These are phyloP conservation scores for Thereuonema tuberculata DNA, from an alignment of 1,140 invertebrate genomes.

Conservation along the genomic window DNA sequence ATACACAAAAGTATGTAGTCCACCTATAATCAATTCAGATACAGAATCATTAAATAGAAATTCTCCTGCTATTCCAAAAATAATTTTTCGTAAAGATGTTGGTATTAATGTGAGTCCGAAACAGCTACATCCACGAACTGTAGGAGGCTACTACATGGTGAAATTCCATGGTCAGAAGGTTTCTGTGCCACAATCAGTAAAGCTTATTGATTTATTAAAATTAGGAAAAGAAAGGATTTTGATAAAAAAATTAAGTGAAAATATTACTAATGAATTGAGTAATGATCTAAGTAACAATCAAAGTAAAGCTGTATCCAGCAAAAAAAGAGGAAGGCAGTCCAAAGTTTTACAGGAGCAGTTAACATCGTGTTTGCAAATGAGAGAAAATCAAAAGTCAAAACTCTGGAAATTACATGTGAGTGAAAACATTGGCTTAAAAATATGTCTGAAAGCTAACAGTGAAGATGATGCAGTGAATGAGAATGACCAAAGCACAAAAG, in stretches of 20 bases:
- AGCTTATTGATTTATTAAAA: neutral
- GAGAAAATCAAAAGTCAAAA: neutral
- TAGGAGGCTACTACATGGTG: neutral
- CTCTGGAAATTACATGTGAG: neutral
- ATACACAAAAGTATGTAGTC: neutral
- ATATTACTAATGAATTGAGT: neutral
- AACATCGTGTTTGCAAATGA: neutral
- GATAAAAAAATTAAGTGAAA: neutral
- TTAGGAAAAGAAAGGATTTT: neutral
- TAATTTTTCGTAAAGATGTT: neutral
- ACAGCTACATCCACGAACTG: neutral
- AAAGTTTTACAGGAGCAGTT: neutral
- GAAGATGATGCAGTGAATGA: too few relatives aligned
- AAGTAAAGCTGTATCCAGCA: too few relatives aligned
- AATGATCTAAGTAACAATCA: too few relatives aligned
- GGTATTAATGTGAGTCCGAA: neutral
- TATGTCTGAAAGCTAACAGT: too few relatives aligned
- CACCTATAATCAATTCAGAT: neutral
- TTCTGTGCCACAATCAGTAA: neutral
- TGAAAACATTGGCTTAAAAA: too few relatives aligned
- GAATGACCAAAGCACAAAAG: too few relatives aligned
- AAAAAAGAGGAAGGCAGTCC: neutral
- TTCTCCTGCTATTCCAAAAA: neutral
- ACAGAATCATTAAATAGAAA: neutral
- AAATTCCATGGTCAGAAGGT: neutral